phyloP scores from a whole-genome alignment of 2,113 vertebrate genomes.

The Mormyrus iriodes region DNA sequence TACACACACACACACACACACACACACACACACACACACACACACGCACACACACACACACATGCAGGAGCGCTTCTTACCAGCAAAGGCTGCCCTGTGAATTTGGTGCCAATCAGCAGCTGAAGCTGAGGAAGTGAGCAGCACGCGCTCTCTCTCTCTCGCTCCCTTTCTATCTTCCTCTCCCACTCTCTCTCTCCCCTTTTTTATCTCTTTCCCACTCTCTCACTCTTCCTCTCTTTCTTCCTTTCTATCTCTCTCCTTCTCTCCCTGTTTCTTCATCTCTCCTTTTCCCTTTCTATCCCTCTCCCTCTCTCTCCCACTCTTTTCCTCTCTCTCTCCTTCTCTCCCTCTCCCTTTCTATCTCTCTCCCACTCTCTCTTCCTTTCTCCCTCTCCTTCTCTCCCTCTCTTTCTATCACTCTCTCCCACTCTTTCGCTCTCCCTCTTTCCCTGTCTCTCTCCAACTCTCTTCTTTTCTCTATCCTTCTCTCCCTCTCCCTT shows the following conservation, averaged over 20 bases:
- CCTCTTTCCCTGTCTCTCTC: too few relatives aligned
- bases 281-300: background rate
- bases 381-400: background rate
- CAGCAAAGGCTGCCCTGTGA: background rate
- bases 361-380: background rate
- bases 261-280: too few relatives aligned
- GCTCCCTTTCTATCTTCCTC: constrained; percentile 25
- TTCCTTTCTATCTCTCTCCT: background rate
- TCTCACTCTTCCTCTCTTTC: too few relatives aligned
- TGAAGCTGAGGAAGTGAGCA: background rate
- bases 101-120: background rate
- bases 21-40: background rate
- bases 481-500: too few relatives aligned
- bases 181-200: background rate
- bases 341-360: background rate
- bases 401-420: too few relatives aligned
- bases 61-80: constrained; percentile 14
- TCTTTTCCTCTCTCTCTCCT: constrained; percentile 18
- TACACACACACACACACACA: background rate
- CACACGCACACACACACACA: background rate
- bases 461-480: too few relatives aligned
- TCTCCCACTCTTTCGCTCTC: too few relatives aligned
- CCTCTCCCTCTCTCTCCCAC: background rate
- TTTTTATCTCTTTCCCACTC: too few relatives aligned
- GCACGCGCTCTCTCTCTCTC: background rate